These are phyloP conservation scores for Apeltes quadracus DNA, from an alignment of 2,113 vertebrate species.

Conservation along the genomic window DNA sequence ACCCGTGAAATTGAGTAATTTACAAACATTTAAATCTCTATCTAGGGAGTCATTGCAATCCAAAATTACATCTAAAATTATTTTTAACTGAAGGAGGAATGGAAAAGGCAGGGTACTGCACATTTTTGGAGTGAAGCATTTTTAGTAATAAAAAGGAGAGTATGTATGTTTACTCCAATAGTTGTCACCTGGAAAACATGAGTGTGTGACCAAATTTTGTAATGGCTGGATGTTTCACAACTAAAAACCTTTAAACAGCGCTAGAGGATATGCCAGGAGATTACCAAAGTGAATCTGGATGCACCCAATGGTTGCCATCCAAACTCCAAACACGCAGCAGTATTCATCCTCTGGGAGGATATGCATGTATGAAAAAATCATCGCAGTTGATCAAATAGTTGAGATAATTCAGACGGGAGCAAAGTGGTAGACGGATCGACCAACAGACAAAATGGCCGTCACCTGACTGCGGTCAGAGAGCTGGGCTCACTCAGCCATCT, in stretches of 20 bases:
- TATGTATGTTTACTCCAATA: not conserved
- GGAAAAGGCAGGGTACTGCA: slow-evolving; percentile 17
- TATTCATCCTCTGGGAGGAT: not conserved
- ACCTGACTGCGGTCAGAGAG: not conserved
- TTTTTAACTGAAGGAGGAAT: slow-evolving; percentile 29
- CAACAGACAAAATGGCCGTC: not conserved
- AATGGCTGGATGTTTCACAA: not conserved
- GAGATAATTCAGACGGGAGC: not conserved
- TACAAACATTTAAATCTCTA: slow-evolving; percentile 58
- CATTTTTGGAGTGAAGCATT: not conserved
- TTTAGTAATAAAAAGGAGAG: too few species aligned
- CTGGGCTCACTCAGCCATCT: not conserved
- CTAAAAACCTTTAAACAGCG: not conserved
- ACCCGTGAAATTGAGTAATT: slow-evolving; percentile 65
- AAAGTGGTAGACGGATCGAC: not conserved
- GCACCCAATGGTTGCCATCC: not conserved
- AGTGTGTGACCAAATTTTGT: not conserved
- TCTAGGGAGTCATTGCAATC: slow-evolving; percentile 35
- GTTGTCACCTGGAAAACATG: not conserved
- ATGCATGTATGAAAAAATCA: not conserved
- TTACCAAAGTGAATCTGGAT: not conserved
- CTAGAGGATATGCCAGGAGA: not conserved
- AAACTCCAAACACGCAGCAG: not conserved
- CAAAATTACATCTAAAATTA: slow-evolving; percentile 36
- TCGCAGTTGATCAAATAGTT: not conserved